Percentiles rank a stretch among this genome's conserved stretches.
Conservation (phyloP, 2,113 vertebrate species). For the Oreotrochilus melanogaster region DNA sequence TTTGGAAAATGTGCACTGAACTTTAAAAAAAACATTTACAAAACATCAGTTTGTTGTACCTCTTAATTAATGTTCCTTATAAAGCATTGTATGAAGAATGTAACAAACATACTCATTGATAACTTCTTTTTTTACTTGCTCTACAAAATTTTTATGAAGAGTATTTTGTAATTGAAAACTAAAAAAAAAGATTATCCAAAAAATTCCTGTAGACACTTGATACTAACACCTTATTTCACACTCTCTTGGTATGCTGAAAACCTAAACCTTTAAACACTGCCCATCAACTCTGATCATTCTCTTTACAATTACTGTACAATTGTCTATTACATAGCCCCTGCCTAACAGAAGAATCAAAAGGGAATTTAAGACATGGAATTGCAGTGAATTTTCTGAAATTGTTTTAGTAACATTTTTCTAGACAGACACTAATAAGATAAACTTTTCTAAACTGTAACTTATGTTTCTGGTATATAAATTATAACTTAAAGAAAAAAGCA, state of each 20-base stretch:
- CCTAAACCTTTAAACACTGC: background rate
- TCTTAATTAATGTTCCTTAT: background rate
- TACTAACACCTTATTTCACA: background rate
- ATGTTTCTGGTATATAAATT: background rate
- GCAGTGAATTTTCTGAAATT: background rate
- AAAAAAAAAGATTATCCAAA: background rate
- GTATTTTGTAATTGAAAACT: background rate
- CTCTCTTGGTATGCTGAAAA: background rate
- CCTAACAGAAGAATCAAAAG: background rate
- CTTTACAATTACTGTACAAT: background rate
- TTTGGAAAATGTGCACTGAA: background rate
- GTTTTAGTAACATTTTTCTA: background rate
- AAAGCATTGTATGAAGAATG: background rate
- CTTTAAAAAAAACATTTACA: background rate
- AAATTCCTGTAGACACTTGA: background rate
- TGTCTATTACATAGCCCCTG: background rate
- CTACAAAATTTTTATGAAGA: rapidly evolving
- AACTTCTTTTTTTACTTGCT: background rate
- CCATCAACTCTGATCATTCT: background rate
- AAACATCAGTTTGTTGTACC: background rate
- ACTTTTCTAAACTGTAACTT: background rate
- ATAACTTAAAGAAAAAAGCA: background rate
- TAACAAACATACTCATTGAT: background rate
- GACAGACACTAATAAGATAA: background rate
- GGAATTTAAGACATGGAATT: background rate